Percentiles rank a stretch among this genome's conserved stretches.
Evolutionary conservation across 2,113 vertebrate species (phyloP).

Genomic region (Fukomys damarensis): DNA sequence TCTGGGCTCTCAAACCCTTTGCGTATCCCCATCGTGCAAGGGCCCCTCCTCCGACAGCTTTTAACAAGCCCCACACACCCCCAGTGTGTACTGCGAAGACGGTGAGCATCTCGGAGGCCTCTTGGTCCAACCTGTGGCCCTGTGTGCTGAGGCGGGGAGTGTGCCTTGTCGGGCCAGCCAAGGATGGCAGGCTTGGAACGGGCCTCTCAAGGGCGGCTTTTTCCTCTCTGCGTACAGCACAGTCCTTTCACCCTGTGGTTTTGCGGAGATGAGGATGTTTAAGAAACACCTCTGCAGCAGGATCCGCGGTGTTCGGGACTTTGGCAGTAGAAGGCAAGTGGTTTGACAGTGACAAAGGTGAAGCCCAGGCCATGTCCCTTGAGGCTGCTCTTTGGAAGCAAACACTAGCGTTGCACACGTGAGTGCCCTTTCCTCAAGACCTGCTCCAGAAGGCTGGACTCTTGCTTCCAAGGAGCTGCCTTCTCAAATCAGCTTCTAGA

Average conservation of each 20-base stretch:
- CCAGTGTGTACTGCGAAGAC: background rate
- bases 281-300: background rate
- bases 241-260: background rate
- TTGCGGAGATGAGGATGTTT: background rate
- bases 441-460: background rate
- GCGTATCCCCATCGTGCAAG: background rate
- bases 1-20: accelerated
- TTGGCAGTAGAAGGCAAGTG: background rate
- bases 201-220: background rate
- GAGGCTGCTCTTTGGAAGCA: background rate
- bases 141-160: background rate
- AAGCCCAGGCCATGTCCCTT: background rate
- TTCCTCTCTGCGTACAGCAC: background rate
- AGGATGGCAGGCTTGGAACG: background rate
- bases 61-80: background rate
- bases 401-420: accelerated
- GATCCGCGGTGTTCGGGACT: background rate
- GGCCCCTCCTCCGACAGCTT: background rate
- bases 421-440: accelerated
- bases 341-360: background rate
- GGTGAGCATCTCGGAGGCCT: background rate
- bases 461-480: background rate
- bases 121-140: background rate
- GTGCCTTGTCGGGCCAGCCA: background rate
- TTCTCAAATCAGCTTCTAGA: background rate